Base-by-base conservation (phyloP, 2,797 vertebrate genomes). In the Aphelocoma californica region DNA sequence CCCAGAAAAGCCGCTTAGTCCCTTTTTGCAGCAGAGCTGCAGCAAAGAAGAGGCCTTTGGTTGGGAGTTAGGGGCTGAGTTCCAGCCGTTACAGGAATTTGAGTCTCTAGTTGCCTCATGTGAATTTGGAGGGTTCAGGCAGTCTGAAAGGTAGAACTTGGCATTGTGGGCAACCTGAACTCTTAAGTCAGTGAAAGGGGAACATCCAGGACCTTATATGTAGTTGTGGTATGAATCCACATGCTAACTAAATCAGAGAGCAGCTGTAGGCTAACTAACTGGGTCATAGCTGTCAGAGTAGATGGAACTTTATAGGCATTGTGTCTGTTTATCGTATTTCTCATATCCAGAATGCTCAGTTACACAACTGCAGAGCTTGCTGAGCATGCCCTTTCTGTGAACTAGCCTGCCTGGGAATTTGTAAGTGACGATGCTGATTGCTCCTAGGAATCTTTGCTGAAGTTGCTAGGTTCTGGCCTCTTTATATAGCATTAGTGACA, bases 381-480 rank as follows among this genome's bases (percentile, higher is more conserved):
- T 81, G 90, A 88, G 57, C 1, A 0, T 83, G 79, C 54, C 92
- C 79, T 89, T 65, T 71, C 75, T 45, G 51, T 91, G 80, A 95
- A 45, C 79, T 62, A 72, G 58, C 45, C 69, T 92, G 89, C 66
- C 87, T 93, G 58, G 85, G 54, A 90, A 71, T 81, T 81, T 66
- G 57, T 42, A 38, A 86, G 77, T 1, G 18, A 80, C 93, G 91
- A 74, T 0, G 12, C 89, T 74, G 84, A 47, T 71, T 65, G 75
- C 85, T 88, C 58, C 66, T 83, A 79, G 87, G 72, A 96, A 20
- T 73, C 66, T 90, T 38, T 90, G 91, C 79, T 93, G 79, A 79
- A 89, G 85, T 84, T 93, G 81, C 89, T 86, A 10, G 66, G 32
- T 66, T 81, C 77, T 93, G 72, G 69, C 61, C 71, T 74, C 78